Base-by-base conservation (phyloP, 2,797 vertebrate species). In the Oreochromis mossambicus region DNA sequence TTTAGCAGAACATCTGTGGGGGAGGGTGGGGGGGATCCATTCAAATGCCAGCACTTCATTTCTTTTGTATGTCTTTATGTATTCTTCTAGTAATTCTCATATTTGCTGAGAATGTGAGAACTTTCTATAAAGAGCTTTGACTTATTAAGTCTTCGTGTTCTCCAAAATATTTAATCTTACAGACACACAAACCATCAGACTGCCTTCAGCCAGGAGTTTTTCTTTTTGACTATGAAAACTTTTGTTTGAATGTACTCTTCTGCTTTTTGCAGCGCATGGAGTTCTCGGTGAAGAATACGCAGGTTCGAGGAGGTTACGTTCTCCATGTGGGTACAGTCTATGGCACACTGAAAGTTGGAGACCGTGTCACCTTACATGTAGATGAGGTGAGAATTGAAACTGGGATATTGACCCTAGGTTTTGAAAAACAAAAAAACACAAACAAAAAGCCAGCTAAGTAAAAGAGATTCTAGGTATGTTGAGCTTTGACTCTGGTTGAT, bases 211-310 rank as follows among this genome's bases (percentile, higher is more conserved):
- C 10, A 24, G 51, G n/a, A 24, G 43, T 73, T 73, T 24, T 29
- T 2, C 26, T 75, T 73, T 73, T 48, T 73, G 24, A 10, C 43
- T 8, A 19, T 75, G 68, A 13, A n/a, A 75, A 32, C 43, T 1
- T 73, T 11, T 24, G 12, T 41, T 14, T 17, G 5, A 26, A 17
- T 15, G 24, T 73, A 19, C 3, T 75, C 17, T n/a, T 19, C 19
- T 6, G 75, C 5, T 70, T n/a, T 75, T 15, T 48, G 51, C 93
- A 99, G 99, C 97, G 96, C 94, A 98, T 97, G 55, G 99, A 99
- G 94, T 99, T 99, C 93, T 97, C 98, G 0, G 98, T 99, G 90
- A 99, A 98, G 96, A 99, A 99, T 0, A 97, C 97, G 1, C 99
- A 99, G 94, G 97, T 99, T 14, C 96, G 98, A 41, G 99, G 98